Evolutionary conservation across 1,140 invertebrate species (phyloP), one percentile per base, ranked within the genome.

Genomic region (Lucilia sericata): DNA sequence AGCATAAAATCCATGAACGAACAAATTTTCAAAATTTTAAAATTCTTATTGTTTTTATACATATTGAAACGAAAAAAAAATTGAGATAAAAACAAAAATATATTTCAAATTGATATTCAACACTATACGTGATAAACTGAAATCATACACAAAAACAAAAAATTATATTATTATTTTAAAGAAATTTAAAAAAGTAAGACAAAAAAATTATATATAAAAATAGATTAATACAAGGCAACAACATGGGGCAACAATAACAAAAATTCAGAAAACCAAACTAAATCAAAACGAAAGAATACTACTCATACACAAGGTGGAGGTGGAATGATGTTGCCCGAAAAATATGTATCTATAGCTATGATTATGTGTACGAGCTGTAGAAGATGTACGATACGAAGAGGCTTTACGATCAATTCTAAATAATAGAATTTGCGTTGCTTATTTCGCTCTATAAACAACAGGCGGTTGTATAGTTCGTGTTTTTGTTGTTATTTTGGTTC

Each of bases 221-320:
- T 70, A 70, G 65, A 19, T 21, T 25, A 70, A 70, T 70, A 70
- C 65, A 70, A 70, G 65, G 65, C 65, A 70, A 70, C 65, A 70
- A 70, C 65, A 70, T 25, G 21, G 19, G 65, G 65, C 65, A 70
- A 70, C 65, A 70, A 70, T 9, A 70, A 70, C 19, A 70, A 70
- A 8, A 7, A 70, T 70, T 7, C 0, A 70, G 55, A 60, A 60
- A 60, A 60, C 14, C 17, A 60, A n/a, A 36, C 36, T 42, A 42
- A 8, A 42, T 8, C 42, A 42, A 42, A 42, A 42, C 25, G 25
- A 30, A 42, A 7, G 42, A 55, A 55, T 12, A 80, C 76, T 80
- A 80, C 76, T 80, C 76, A 80, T 80, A 25, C 76, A 80, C 76
- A 80, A 80, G 76, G 76, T 80, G 76, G 76, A 80, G 76, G 76